Evolutionary conservation across 2,888 invertebrate genomes (phyloP), one percentile per base, ranked within the genome.

Genomic region (Leptopterna dolabrata): DNA sequence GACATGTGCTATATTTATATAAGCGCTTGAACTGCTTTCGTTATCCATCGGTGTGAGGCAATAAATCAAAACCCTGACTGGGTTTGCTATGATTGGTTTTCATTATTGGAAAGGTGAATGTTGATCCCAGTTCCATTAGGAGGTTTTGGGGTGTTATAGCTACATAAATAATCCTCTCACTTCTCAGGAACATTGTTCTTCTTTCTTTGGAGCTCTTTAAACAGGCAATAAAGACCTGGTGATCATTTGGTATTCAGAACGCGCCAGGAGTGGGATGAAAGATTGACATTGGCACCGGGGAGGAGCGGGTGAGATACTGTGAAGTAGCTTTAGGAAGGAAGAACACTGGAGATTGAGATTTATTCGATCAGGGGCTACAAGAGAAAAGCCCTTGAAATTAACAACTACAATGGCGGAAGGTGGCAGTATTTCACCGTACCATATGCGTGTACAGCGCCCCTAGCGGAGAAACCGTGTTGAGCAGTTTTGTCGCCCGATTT

Each of bases 401-500:
- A 76, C 76, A 76, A 76, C 71, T 16, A 36, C 30, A 43, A 76
- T 76, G 76, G 19, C 16, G 71, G 30, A 13, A 24, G 27, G 6
- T 70, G n/a, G 36, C 36, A 71, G 71, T 36, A 41, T 19, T 24
- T 36, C 41, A 76, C 76, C 76, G 76, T 16, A 14, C 41, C 41
- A 76, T 76, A 41, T 76, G 41, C 19, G 76, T 76, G 76, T 36
- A 76, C 76, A 76, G 19, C 41, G 76, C 76, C 36, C 76, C 51
- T 51, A 51, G 51, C 51, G 51, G 51, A n/a, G 51, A 51, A n/a
- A 16, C 51, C 36, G 51, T n/a, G 51, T 51, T 51, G 51, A 6
- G 16, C 14, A 51, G n/a, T 51, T 51, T 51, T 51, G 51, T 51
- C n/a, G 16, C 51, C 51, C 51, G 16, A 16, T 51, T 51, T 51